A percentile compares a stretch with the other conserved stretches of the same genome.
Conservation (phyloP, 2,888 invertebrate species). For the Noctua pronuba region DNA sequence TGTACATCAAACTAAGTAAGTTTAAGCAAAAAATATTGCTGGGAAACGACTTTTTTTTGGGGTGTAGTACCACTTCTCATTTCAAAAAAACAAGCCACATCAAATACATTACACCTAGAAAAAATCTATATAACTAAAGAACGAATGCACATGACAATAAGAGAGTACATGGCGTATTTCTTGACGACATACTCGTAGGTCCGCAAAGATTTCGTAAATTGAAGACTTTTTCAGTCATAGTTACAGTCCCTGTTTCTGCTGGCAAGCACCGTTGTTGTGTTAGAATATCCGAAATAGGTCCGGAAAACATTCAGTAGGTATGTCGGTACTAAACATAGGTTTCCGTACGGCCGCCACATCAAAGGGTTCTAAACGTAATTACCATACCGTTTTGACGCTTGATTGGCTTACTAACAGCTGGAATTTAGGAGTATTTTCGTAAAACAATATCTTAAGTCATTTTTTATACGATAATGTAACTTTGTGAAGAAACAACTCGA, state of each 20-base stretch:
- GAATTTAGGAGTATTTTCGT: neutral
- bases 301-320: neutral
- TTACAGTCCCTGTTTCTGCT: neutral
- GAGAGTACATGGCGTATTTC: too few species aligned
- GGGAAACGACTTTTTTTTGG: too few species aligned
- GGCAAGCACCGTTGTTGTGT: neutral
- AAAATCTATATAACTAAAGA: too few species aligned
- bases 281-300: neutral
- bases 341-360: neutral
- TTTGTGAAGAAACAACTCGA: neutral
- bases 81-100: neutral
- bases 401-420: too few species aligned
- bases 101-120: neutral
- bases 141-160: too few species aligned
- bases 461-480: neutral
- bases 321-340: neutral
- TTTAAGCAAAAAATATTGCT: too few species aligned
- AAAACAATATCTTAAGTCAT: neutral
- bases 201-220: too few species aligned
- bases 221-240: too few species aligned
- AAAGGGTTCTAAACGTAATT: conserved; percentile 17
- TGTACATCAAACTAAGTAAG: too few species aligned
- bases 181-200: too few species aligned
- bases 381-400: conserved; percentile 9
- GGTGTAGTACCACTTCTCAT: too few species aligned